Base-by-base conservation (phyloP, 2,113 vertebrate species). In the Poeciliopsis occidentalis region DNA sequence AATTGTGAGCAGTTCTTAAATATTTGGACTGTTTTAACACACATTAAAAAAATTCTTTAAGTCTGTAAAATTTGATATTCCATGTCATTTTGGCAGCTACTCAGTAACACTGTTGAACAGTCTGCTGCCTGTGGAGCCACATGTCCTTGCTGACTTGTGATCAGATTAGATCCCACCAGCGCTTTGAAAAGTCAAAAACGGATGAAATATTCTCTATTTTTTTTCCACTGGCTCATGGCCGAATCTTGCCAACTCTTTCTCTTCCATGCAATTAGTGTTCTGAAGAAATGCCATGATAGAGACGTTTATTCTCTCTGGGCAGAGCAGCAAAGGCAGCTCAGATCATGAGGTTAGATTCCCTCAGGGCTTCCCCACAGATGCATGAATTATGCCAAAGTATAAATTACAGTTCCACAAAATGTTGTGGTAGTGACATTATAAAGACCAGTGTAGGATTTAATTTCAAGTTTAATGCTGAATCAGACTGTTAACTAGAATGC, bases 201-300 rank as follows among this genome's bases (percentile, higher is more conserved):
- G 68, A 73, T 60, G 27, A 51, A 32, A 34, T 34, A 47, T 68
- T 81, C 72, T 8, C 34, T 34, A 22, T 27, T 70, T 76, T 79
- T 39, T 62, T 17, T 54, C 3, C 57, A 67, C 10, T 73, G 61
- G 37, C 72, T 66, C 54, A 60, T 31, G 44, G 34, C 27, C 13
- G 67, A 78, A 60, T 81, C 44, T 71, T 75, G 70, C 64, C 66
- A 78, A 64, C 60, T 61, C 61, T 72, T 62, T 81, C 64, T 76
- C 68, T 34, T 80, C 71, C 79, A 62, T 80, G 65, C 78, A 84
- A 88, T 82, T 82, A 86, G n/a, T 3, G 1, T 57, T 81, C 37
- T 83, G 63, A 67, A 44, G 69, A 75, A 69, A 81, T 85, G 71
- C 29, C 69, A 71, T 37, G 75, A 87, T 82, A 82, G 79, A 79